Evolutionary conservation across 2,113 vertebrate species (phyloP).

Genomic region (Chauna torquata): DNA sequence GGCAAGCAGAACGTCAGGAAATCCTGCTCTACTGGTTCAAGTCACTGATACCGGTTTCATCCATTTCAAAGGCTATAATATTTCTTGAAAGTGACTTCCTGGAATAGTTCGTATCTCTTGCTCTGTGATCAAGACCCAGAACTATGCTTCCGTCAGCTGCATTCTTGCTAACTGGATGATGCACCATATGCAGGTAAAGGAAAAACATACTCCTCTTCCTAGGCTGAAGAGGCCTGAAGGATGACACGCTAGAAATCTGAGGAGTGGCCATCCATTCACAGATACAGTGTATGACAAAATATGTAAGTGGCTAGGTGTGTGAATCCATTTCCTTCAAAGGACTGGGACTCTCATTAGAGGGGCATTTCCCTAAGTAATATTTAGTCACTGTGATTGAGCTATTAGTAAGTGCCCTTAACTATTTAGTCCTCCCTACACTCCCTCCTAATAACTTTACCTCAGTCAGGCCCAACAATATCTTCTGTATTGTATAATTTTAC

Average conservation of each 20-base stretch:
- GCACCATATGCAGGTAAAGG: not conserved
- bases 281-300: not conserved
- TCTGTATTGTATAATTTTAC: not conserved
- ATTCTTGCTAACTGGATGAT: not conserved
- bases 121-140: not conserved
- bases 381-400: not conserved
- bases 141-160: not conserved
- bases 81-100: not conserved
- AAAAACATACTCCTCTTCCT: not conserved
- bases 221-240: not conserved
- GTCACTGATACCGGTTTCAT: not conserved
- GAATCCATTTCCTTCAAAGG: conserved; percentile 17
- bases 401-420: not conserved
- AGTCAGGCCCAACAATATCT: not conserved
- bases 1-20: not conserved
- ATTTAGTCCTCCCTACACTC: not conserved
- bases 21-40: not conserved
- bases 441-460: not conserved
- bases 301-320: not conserved
- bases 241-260: not conserved
- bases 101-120: not conserved
- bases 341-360: not conserved
- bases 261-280: not conserved
- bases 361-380: not conserved
- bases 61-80: not conserved